Base-by-base conservation (phyloP, 2,797 vertebrate genomes). In the Mallotus villosus region DNA sequence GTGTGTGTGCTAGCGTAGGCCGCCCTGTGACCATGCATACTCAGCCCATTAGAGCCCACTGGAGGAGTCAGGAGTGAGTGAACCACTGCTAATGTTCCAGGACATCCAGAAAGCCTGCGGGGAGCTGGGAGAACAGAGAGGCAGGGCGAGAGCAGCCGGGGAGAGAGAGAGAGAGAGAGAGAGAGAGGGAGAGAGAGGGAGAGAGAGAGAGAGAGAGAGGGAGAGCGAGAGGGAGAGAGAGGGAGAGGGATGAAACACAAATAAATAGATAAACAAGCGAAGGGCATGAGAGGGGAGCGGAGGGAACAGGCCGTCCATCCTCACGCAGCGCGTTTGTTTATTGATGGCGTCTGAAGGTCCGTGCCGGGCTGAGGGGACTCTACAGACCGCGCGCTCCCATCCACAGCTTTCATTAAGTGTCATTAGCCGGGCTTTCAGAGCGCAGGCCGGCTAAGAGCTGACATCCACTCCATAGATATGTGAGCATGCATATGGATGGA, bases 341-440 rank as follows among this genome's bases (percentile, higher is more conserved):
- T 90, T 91, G 86, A 90, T 89, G 82, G 63, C 21, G 63, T 81
- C 75, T 83, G 78, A 82, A 77, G 81, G 82, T 74, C 55, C 3
- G 78, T 76, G 14, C 3, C 79, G 77, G 14, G 58, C 41, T n/a
- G 46, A 14, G 53, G 19, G 65, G 27, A 73, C 60, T 81, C 79
- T 83, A 84, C 76, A 76, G 77, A 78, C 78, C 82, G 78, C 78
- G 78, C 81, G 84, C 81, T 81, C 57, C 53, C 67, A 81, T 91
- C 85, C 84, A 82, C 58, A 82, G 85, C 87, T 82, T 91, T 90
- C 89, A 92, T 93, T 92, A 92, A 86, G 87, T 91, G 89, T 91
- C 89, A 93, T 93, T 92, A 92, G 86, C 76, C 82, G 85, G 88
- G 86, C 86, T 91, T 90, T 91, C 74, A 81, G 78, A 83, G 80